phyloP scores from a whole-genome alignment of 2,888 invertebrate species.

The Micoletzkya japonica region DNA sequence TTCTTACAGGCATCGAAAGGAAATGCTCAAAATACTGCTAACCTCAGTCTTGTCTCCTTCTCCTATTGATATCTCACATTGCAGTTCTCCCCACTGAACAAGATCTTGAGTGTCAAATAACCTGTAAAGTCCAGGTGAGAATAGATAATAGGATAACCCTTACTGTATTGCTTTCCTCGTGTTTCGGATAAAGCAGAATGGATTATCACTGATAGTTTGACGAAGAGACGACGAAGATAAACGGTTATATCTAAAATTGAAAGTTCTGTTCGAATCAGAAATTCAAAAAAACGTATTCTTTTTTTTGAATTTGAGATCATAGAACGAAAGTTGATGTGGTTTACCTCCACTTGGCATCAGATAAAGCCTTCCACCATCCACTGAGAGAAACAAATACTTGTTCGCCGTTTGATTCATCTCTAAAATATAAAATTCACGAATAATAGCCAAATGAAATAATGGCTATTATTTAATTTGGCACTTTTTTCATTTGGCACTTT shows the following conservation, averaged over 20 bases:
- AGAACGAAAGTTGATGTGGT: not conserved
- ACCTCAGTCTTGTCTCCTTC: constrained; percentile 14
- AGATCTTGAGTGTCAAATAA: not conserved
- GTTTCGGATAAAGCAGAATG: not conserved
- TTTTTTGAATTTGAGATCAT: not conserved
- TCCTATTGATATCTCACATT: constrained; percentile 15
- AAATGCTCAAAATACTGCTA: not conserved
- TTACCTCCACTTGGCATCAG: constrained; percentile 34
- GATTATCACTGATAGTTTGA: not conserved
- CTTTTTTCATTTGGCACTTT: not conserved
- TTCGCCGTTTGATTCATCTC: constrained; percentile 11
- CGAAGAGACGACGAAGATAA: too few species aligned
- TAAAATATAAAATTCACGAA: too few species aligned
- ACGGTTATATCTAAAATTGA: too few species aligned
- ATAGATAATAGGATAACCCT: not conserved
- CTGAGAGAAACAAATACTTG: constrained; percentile 30
- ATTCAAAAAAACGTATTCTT: not conserved
- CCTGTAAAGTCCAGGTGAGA: not conserved
- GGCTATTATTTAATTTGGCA: not conserved
- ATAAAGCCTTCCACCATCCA: constrained; percentile 47
- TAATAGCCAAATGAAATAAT: not conserved
- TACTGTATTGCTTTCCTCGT: not conserved
- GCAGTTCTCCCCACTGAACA: constrained; percentile 19
- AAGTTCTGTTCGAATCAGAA: not conserved
- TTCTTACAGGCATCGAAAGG: not conserved